A percentile compares a stretch with the other conserved stretches of the same genome.
Evolutionary conservation across 35 echinoderm and acorn worm genomes (phyloP).

Genomic region (Antedon bifida): DNA sequence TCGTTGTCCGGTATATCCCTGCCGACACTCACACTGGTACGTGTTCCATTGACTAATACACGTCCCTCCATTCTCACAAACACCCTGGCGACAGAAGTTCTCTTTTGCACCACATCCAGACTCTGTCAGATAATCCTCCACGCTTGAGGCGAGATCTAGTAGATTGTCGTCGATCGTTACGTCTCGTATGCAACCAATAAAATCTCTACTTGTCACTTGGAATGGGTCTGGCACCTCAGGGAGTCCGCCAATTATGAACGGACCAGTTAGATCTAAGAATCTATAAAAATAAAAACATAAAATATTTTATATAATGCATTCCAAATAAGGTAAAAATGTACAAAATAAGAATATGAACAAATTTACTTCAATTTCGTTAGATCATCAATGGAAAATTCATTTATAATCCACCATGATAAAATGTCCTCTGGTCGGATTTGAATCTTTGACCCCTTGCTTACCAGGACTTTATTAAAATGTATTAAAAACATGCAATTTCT

Average conservation of each 20-base stretch:
- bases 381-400: no score
- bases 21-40: constrained; percentile 49
- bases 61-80: constrained; percentile 44
- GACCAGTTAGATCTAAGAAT: constrained; percentile 64
- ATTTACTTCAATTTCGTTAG: no score
- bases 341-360: no score
- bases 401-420: no score
- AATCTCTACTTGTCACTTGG: constrained; percentile 64
- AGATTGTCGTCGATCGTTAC: constrained; percentile 72
- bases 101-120: constrained; percentile 46
- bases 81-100: constrained; percentile 47
- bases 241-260: constrained; percentile 75
- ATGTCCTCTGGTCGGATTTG: no score
- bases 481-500: no score
- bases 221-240: constrained; percentile 64
- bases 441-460: no score
- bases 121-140: constrained; percentile 49
- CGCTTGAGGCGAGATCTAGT: constrained; percentile 57
- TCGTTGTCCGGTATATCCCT: constrained; percentile 45
- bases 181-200: constrained; percentile 70
- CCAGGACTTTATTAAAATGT: no score
- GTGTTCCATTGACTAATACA: constrained; percentile 66
- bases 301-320: background rate
- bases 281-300: constrained; percentile 11
- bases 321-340: background rate